A percentile compares a stretch with the other conserved stretches of the same genome.
Conservation (phyloP, 2,888 invertebrate species). For the Microctonus hyperodae region DNA sequence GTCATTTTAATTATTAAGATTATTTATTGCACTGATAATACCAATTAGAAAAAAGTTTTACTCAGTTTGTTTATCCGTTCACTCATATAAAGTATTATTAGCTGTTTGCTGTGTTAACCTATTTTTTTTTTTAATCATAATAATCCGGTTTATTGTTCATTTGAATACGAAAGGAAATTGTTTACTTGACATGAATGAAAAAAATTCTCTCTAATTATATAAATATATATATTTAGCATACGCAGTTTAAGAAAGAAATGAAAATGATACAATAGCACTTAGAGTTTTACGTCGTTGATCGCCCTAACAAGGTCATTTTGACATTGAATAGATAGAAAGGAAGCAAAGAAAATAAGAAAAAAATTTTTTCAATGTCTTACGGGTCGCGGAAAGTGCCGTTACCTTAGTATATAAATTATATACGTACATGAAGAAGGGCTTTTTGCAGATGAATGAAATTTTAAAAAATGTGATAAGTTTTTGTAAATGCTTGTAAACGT, state of each 20-base stretch:
- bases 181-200: constrained; percentile 37
- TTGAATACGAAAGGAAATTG: not conserved
- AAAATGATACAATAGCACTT: constrained; percentile 16
- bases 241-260: constrained; percentile 24
- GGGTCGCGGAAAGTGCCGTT: constrained; percentile 16
- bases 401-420: constrained; percentile 38
- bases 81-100: constrained; percentile 3
- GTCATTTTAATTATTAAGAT: not conserved
- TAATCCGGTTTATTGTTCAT: constrained; percentile 14
- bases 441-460: constrained; percentile 54
- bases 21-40: not conserved
- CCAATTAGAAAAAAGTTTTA: not conserved
- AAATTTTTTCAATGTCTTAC: not conserved
- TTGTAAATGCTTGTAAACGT: constrained; percentile 62
- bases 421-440: constrained; percentile 43
- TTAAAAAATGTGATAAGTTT: constrained; percentile 61
- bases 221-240: constrained; percentile 45
- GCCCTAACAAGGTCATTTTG: constrained; percentile 11
- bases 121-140: constrained; percentile 11
- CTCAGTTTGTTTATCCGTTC: not conserved
- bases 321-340: constrained; percentile 16
- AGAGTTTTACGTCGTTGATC: constrained; percentile 24
- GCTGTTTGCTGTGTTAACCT: not conserved
- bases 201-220: constrained; percentile 46
- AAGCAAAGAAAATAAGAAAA: constrained; percentile 13